phyloP scores from a whole-genome alignment of 2,113 vertebrate species.

The Pseudopodoces humilis region DNA sequence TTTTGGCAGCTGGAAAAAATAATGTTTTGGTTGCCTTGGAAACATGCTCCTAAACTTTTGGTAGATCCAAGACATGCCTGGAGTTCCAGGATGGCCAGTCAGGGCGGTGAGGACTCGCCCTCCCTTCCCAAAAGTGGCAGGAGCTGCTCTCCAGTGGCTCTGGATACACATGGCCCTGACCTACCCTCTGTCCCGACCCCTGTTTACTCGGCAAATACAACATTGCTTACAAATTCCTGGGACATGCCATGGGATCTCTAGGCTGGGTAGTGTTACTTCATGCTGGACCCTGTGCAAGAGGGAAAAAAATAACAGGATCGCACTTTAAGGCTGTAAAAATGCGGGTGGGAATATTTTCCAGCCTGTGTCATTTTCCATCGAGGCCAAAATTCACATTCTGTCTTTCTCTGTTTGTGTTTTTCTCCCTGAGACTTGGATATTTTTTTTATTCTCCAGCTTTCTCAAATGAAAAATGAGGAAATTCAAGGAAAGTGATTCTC shows the following conservation, averaged over 20 bases:
- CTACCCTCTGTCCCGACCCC: neutral
- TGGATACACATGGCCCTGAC: neutral
- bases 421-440: neutral
- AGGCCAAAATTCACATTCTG: slow-evolving; percentile 38
- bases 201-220: neutral
- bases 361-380: slow-evolving; percentile 10
- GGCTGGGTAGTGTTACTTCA: neutral
- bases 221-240: neutral
- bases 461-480: neutral
- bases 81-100: slow-evolving; percentile 18
- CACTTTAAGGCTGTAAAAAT: slow-evolving; percentile 56
- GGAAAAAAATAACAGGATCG: neutral
- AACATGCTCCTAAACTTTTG: neutral
- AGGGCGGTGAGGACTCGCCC: neutral
- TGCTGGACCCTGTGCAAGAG: slow-evolving; percentile 15
- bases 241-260: neutral
- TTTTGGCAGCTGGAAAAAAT: slow-evolving; percentile 58
- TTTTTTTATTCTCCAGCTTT: neutral
- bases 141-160: neutral
- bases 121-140: neutral
- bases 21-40: slow-evolving; percentile 49
- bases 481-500: neutral
- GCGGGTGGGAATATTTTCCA: slow-evolving; percentile 62
- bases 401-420: slow-evolving; percentile 6
- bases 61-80: neutral